Percentiles rank a stretch among this genome's conserved stretches.
Evolutionary conservation across 2,888 invertebrate species (phyloP).

Genomic region (Eupithecia inturbata): DNA sequence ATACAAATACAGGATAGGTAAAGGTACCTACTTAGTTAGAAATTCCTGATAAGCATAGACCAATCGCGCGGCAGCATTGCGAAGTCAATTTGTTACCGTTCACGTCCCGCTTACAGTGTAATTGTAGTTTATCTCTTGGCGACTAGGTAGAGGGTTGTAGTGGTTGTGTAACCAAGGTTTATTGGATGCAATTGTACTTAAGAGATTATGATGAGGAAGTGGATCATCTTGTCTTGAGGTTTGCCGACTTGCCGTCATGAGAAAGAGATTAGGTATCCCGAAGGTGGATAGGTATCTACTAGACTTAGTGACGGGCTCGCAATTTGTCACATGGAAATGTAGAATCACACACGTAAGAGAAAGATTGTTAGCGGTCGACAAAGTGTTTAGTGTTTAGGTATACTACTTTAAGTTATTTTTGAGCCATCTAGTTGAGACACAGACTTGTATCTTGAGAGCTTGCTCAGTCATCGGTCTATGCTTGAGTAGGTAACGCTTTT

Average conservation of each 20-base stretch:
- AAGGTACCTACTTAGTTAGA: no score
- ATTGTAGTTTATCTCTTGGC: slow-evolving; percentile 6
- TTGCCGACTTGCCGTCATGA: background rate
- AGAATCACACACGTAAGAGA: background rate
- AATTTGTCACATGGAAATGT: background rate
- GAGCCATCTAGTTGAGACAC: no score
- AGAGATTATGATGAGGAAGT: slow-evolving; percentile 37
- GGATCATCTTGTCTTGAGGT: slow-evolving; percentile 22
- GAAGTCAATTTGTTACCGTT: background rate
- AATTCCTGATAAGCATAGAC: no score
- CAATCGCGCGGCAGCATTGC: no score
- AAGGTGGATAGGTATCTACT: background rate
- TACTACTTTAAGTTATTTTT: no score
- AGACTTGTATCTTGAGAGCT: no score
- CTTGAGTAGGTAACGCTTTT: no score
- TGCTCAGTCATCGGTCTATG: no score
- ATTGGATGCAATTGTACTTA: slow-evolving; percentile 48
- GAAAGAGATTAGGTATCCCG: slow-evolving; percentile 10
- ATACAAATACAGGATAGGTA: no score
- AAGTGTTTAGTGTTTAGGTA: background rate
- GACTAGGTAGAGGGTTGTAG: slow-evolving; percentile 33
- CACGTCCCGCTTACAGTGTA: background rate
- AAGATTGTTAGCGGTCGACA: background rate
- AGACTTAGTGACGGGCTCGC: background rate
- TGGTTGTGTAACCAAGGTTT: slow-evolving; percentile 52